These are phyloP conservation scores for Dusona sp. DNA, from an alignment of 2,888 invertebrate genomes.

Conservation along the genomic window DNA sequence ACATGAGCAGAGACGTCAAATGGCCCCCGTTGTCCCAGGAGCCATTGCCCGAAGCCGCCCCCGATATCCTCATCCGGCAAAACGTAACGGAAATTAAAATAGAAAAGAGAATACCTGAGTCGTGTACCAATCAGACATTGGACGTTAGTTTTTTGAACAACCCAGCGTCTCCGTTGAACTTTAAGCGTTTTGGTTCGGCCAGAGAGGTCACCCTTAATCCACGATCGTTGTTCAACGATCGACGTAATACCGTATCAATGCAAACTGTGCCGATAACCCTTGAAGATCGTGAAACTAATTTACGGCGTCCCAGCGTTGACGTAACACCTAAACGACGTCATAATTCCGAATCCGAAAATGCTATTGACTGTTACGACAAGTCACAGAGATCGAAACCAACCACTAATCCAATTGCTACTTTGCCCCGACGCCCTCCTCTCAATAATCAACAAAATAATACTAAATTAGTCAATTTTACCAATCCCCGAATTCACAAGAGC, in stretches of 20 bases:
- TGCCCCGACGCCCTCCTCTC: slow-evolving; percentile 78
- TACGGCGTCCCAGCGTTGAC: slow-evolving; percentile 68
- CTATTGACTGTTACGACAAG: slow-evolving; percentile 76
- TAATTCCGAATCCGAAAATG: slow-evolving; percentile 82
- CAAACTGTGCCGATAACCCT: slow-evolving; percentile 80
- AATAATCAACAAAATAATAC: slow-evolving; percentile 75
- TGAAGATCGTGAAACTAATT: slow-evolving; percentile 73
- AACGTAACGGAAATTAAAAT: slow-evolving; percentile 80
- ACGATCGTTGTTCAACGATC: slow-evolving; percentile 79
- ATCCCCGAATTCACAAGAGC: slow-evolving; percentile 79
- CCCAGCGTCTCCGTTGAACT: slow-evolving; percentile 68
- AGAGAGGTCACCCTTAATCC: slow-evolving; percentile 82
- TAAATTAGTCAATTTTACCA: slow-evolving; percentile 76
- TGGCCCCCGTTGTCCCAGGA: slow-evolving; percentile 87
- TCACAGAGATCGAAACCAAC: slow-evolving; percentile 71
- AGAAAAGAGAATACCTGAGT: slow-evolving; percentile 79
- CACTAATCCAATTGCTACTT: slow-evolving; percentile 82
- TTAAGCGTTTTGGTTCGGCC: slow-evolving; percentile 81
- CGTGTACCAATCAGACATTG: slow-evolving; percentile 34
- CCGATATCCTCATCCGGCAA: slow-evolving; percentile 80
- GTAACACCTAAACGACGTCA: slow-evolving; percentile 77
- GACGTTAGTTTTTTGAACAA: slow-evolving; percentile 69
- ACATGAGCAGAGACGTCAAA: slow-evolving; percentile 86
- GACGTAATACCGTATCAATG: slow-evolving; percentile 82
- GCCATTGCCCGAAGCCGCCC: slow-evolving; percentile 80